These are phyloP conservation scores for Mamestra configurata DNA, from an alignment of 1,140 invertebrate species.

Conservation along the genomic window DNA sequence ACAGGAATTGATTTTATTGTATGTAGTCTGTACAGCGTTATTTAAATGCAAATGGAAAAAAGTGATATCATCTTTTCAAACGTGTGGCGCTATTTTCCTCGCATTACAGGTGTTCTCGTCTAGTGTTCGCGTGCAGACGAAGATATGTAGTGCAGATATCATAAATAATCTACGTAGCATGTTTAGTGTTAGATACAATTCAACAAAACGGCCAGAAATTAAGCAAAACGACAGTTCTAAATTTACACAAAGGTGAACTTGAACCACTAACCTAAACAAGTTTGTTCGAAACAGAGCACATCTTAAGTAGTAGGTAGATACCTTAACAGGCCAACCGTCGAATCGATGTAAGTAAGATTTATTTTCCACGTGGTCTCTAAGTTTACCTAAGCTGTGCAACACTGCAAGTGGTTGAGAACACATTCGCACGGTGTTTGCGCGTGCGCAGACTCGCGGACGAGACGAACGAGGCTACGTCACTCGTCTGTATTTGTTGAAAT, in stretches of 20 bases:
- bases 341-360: constrained; percentile 56
- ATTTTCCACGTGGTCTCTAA: constrained; percentile 55
- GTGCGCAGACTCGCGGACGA: constrained; percentile 19
- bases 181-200: neutral
- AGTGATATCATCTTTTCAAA: constrained; percentile 12
- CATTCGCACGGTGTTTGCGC: constrained; percentile 50
- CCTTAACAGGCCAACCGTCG: neutral
- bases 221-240: neutral
- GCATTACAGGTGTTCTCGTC: constrained; percentile 27
- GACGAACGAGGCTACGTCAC: constrained; percentile 45
- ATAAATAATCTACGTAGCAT: neutral
- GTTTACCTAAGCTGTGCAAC: constrained; percentile 48
- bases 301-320: too few species aligned
- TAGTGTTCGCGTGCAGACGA: neutral
- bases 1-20: constrained; percentile 4
- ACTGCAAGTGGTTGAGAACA: constrained; percentile 29
- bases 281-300: neutral
- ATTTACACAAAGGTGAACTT: neutral
- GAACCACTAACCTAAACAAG: neutral
- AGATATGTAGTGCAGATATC: neutral
- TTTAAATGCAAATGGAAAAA: constrained; percentile 21
- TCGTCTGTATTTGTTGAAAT: constrained; percentile 41
- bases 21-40: neutral
- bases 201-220: neutral
- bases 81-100: constrained; percentile 3